Base-by-base conservation (phyloP, 2,113 vertebrate species). In the Tauraco erythrolophus region DNA sequence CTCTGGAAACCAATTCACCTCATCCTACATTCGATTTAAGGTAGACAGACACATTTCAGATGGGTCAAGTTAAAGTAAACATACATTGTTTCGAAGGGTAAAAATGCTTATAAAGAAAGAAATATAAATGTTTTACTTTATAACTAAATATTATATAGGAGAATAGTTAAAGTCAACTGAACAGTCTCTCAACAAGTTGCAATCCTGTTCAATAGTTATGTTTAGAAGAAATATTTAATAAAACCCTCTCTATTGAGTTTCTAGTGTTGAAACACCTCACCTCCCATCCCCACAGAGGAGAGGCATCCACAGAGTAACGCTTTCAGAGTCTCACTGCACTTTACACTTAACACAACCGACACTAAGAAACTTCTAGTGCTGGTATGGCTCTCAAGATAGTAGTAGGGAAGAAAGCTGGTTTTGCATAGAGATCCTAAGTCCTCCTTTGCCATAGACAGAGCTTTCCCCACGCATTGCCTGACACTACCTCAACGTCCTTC, bases 381-480 rank as follows among this genome's bases (percentile, higher is more conserved):
- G 17, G 4, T 37, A 5, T 24, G 10, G 5, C 17, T 83, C 28
- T 58, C 1, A 2, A 53, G 37, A 66, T 9, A 72, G 24, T 3
- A 33, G 5, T 8, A 65, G 8, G 17, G 8, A 81, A 12, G 27
- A 69, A 69, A 81, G 1, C 3, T 65, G 8, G 2, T 25, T 61
- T 65, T 46, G 6, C 53, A 48, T 5, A 14, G 2, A 14, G 3
- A 18, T 27, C 19, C 16, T 53, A 72, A 43, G 8, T 1, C 30
- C 13, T 28, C 6, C 2, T 65, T 69, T 61, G 6, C 5, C 17
- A 5, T 0, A 46, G 16, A 25, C 11, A 68, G n/a, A 62, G 2
- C 3, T 45, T 84, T 39, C 39, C 11, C 6, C 18, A 25, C 0
- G 1, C 7, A 31, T 5, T 87, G 5, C 4, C 14, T 13, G 12